phyloP scores from a whole-genome alignment of 2,113 vertebrate species.

The Anas platyrhynchos region DNA sequence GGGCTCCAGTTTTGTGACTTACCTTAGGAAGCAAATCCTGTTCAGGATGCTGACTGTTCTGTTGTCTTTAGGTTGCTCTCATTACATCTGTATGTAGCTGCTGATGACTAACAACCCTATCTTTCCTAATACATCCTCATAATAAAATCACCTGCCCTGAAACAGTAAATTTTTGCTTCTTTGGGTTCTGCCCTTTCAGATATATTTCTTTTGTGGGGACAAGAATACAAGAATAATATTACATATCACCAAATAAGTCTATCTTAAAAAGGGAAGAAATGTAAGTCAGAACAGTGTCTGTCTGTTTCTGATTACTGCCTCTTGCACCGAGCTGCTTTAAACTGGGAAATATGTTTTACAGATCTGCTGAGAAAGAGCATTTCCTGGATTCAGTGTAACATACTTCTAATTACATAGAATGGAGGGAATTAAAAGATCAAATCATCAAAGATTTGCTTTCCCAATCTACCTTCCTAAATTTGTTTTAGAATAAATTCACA shows the following conservation, averaged over 20 bases:
- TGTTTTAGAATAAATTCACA: conserved; percentile 66
- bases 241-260: background rate
- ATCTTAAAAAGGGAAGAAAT: background rate
- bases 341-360: conserved; percentile 4
- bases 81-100: background rate
- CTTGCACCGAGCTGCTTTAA: background rate
- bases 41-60: background rate
- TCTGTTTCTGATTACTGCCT: background rate
- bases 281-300: background rate
- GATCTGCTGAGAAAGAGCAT: background rate
- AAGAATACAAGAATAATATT: background rate
- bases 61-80: background rate
- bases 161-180: background rate
- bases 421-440: conserved; percentile 49
- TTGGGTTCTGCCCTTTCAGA: background rate
- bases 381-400: background rate
- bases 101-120: background rate
- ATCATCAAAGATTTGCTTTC: conserved; percentile 56
- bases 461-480: conserved; percentile 56
- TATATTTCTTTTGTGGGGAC: background rate
- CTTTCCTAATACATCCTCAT: background rate
- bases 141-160: background rate
- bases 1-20: background rate
- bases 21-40: background rate
- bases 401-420: conserved; percentile 46